phyloP scores from a whole-genome alignment of 2,113 vertebrate species.

The Pygoscelis antarcticus region DNA sequence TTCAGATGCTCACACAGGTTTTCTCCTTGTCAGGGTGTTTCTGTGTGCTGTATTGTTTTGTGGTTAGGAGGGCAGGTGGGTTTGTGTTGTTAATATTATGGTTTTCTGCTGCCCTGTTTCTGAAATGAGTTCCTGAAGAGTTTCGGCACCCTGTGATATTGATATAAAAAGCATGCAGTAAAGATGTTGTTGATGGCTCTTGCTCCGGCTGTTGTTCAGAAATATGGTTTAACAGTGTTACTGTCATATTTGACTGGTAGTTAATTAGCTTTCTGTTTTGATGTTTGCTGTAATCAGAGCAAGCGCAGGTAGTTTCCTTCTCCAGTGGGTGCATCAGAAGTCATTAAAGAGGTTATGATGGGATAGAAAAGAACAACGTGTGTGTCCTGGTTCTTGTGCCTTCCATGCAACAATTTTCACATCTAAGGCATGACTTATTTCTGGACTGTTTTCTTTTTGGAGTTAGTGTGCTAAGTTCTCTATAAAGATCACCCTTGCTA shows the following conservation, averaged over 20 bases:
- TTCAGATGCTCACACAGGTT: background rate
- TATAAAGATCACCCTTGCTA: background rate
- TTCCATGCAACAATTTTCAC: background rate
- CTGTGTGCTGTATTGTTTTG: background rate
- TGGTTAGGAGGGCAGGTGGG: background rate
- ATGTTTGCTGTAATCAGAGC: background rate
- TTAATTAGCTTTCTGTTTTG: background rate
- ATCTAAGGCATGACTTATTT: background rate
- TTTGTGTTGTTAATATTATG: background rate
- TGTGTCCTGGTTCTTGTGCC: background rate
- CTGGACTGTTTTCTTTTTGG: background rate
- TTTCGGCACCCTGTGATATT: background rate
- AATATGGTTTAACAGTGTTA: background rate
- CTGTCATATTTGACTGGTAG: background rate
- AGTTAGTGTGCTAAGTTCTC: background rate
- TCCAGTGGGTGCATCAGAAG: background rate
- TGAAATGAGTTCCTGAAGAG: background rate
- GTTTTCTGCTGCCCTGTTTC: background rate
- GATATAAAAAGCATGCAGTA: background rate
- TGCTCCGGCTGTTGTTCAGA: conserved; percentile 26
- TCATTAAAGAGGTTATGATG: background rate
- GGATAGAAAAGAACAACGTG: background rate
- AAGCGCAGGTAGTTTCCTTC: background rate
- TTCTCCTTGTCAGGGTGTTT: background rate
- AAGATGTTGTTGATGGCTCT: background rate